Percentiles rank a stretch among this genome's conserved stretches.
Conservation (phyloP, 2,113 vertebrate species). For the Accipiter cooperii region DNA sequence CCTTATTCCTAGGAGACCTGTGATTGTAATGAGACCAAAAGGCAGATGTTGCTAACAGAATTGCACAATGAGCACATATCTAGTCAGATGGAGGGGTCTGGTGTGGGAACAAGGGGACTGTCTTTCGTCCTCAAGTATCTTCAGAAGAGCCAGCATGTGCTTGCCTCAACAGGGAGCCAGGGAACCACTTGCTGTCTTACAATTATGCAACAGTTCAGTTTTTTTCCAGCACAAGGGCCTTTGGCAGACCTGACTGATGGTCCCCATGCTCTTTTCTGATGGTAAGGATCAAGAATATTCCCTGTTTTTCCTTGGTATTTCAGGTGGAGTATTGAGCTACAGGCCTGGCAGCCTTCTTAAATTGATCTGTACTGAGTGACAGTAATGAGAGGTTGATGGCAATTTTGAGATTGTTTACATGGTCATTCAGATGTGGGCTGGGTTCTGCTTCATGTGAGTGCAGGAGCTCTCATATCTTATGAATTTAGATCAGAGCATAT, state of each 20-base stretch:
- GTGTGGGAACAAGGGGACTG: neutral
- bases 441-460: neutral
- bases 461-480: neutral
- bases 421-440: neutral
- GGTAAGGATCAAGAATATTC: neutral
- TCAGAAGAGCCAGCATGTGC: neutral
- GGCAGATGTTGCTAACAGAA: neutral
- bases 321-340: neutral
- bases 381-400: neutral
- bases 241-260: neutral
- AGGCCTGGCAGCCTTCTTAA: neutral
- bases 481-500: neutral
- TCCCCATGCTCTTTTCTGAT: neutral
- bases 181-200: neutral
- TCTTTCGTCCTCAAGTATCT: neutral
- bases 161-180: neutral
- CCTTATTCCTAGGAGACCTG: neutral
- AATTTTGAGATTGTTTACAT: neutral
- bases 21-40: neutral
- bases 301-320: neutral
- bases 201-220: neutral
- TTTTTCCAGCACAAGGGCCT: neutral
- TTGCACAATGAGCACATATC: neutral
- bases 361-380: neutral
- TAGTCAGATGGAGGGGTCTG: neutral